A percentile compares a stretch with the other conserved stretches of the same genome.
These are phyloP conservation scores for Meleagris gallopavo DNA, from an alignment of 2,113 vertebrate genomes.

Conservation along the genomic window DNA sequence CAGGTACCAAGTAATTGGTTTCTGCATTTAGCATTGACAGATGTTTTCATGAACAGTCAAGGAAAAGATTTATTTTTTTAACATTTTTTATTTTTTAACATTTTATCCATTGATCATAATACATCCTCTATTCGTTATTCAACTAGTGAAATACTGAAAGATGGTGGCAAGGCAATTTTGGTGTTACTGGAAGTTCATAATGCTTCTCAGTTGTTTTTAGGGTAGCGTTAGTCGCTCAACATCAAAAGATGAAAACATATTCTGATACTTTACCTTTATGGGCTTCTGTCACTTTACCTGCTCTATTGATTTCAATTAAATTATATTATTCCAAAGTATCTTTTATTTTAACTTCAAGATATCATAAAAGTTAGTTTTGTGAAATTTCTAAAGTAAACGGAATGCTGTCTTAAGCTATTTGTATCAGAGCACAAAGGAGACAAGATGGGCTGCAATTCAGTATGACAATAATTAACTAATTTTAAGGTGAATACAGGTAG, in stretches of 20 bases:
- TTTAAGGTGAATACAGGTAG: background rate
- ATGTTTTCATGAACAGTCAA: background rate
- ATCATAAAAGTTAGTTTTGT: background rate
- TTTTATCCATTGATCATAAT: background rate
- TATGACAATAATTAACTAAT: background rate
- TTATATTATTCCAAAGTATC: background rate
- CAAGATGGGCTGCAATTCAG: background rate
- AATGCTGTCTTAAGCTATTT: background rate
- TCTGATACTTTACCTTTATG: background rate
- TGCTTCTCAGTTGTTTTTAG: background rate
- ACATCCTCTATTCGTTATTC: background rate
- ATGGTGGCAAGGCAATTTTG: background rate
- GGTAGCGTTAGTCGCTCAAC: background rate
- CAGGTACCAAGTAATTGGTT: background rate
- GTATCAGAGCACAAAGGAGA: background rate
- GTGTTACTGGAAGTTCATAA: background rate
- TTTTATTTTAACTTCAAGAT: background rate
- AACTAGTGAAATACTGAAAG: background rate
- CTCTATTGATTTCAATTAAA: background rate
- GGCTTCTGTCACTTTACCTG: background rate
- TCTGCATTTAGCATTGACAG: background rate
- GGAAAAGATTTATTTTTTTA: fast-evolving
- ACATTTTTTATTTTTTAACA: too few species aligned
- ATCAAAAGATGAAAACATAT: background rate
- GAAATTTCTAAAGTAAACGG: background rate